These are phyloP conservation scores for Bujurquina vittata DNA, from an alignment of 2,113 vertebrate species.

Conservation along the genomic window DNA sequence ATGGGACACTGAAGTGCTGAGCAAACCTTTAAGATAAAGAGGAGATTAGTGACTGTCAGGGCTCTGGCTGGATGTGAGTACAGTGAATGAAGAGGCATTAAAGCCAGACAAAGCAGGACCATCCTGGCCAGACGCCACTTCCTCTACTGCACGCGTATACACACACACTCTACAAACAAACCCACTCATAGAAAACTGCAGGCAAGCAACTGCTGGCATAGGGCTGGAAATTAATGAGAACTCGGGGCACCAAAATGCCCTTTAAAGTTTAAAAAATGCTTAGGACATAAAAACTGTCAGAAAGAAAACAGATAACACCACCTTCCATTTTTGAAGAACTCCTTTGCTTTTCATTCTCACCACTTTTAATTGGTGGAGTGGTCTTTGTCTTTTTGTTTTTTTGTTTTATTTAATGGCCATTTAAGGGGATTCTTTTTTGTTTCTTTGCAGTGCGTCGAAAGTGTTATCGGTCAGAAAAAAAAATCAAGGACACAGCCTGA, in stretches of 20 bases:
- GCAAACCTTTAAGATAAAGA: slow-evolving; percentile 74
- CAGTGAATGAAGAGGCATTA: slow-evolving; percentile 71
- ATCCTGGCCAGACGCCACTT: slow-evolving; percentile 66
- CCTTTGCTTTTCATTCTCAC: neutral
- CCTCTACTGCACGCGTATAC: slow-evolving; percentile 30
- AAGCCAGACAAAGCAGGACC: slow-evolving; percentile 64
- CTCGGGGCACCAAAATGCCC: slow-evolving; percentile 36
- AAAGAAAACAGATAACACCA: slow-evolving; percentile 10
- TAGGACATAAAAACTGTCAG: slow-evolving; percentile 16
- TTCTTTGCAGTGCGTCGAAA: neutral
- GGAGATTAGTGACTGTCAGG: slow-evolving; percentile 70
- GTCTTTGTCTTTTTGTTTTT: neutral
- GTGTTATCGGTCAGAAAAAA: slow-evolving; percentile 34
- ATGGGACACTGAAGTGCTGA: slow-evolving; percentile 70
- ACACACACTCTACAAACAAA: slow-evolving; percentile 1
- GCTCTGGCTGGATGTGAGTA: slow-evolving; percentile 51
- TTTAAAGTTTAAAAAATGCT: slow-evolving; percentile 60
- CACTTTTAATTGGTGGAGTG: slow-evolving; percentile 11
- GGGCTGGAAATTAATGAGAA: slow-evolving; percentile 56
- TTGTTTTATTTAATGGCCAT: neutral
- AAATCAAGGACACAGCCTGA: slow-evolving; percentile 45
- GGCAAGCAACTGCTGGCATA: slow-evolving; percentile 55
- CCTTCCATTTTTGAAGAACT: neutral
- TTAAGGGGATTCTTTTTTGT: neutral
- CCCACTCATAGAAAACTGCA: slow-evolving; percentile 48